Evolutionary conservation across 2,888 invertebrate species (phyloP), one percentile per base, ranked within the genome.

Genomic region (Eurytoma californica): DNA sequence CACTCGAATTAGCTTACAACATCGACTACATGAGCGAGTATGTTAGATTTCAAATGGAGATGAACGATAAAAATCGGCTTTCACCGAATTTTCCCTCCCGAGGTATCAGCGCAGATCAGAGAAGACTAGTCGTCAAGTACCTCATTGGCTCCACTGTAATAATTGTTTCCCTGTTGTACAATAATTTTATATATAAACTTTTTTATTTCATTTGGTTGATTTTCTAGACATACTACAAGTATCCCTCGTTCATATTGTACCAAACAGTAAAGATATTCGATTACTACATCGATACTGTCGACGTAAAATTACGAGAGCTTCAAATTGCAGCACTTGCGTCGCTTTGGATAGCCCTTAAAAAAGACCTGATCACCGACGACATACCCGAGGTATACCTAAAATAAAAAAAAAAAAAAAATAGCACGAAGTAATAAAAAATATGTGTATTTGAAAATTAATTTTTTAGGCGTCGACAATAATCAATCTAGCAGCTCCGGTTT

Each of bases 311-410:
- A 0, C 24, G 74, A 3, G 77, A 84, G 4, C 77, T 88, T 16
- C 88, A 88, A 28, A 53, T 86, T 1, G 7, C 78, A 1, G 86
- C 86, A 3, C 28, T 88, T 24, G 83, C 86, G 0, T 80, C 85
- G 7, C 75, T 88, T 51, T 88, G 88, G 88, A 86, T 88, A 30
- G 79, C 77, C 0, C 67, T 88, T 7, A 88, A 88, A 79, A 84
- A 80, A 68, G 84, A 86, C 18, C 73, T 81, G n/a, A 72, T 67
- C 49, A 60, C 18, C 0, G 61, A 82, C n/a, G 83, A 82, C 7
- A 66, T 87, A 49, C 88, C 88, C 2, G 66, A 63, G 61, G 83
- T 83, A 65, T 24, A 3, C 12, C 3, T 65, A 9, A 13, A 14
- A 68, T 18, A 24, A 60, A 67, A 60, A 60, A 18, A 49, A 61